Base-by-base conservation (phyloP, 2,888 invertebrate species). In the Diloba caeruleocephala region DNA sequence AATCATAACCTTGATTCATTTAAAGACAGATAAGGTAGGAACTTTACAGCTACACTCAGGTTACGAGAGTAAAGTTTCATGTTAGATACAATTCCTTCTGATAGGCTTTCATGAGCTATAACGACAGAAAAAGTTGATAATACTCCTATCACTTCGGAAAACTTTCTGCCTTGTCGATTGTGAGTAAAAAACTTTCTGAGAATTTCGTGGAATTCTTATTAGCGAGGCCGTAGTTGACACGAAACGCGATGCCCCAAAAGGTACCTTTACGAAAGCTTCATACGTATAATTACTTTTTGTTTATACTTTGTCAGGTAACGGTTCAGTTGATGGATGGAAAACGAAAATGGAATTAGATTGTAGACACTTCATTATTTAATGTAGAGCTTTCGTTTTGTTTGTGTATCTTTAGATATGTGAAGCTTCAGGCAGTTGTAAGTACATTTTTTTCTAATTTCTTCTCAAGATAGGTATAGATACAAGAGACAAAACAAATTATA, bases 101-200 rank as follows among this genome's bases (percentile, higher is more conserved):
- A 84, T 86, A 79, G 76, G 69, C 74, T 80, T 83, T 85, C 78
- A 81, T 77, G 78, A 76, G 70, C 78, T 78, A 81, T 85, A 84
- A 81, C 69, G 50, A 23, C 21, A 38, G 60, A 55, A 34, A 66
- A 48, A 49, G 44, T 34, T 55, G 51, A 70, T 69, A 72, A 55
- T 28, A 49, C 37, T 33, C 21, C 56, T 57, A 53, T 55, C 33
- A 44, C 51, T 49, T 48, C 48, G 39, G 37, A 28, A 51, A 56
- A 57, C 33, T 31, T 42, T 46, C 21, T 10, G 25, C 8, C 17
- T 26, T 9, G n/a, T 6, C 23, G 13, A 33, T 25, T 21, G 46
- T 14, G 32, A 12, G 28, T 32, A 7, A 44, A 43, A 42, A 9
- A 26, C 41, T 17, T 19, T 38, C 12, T n/a, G 14, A 14, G 13